phyloP scores from a whole-genome alignment of 2,888 invertebrate species.

The Blastobasis lacticolella region DNA sequence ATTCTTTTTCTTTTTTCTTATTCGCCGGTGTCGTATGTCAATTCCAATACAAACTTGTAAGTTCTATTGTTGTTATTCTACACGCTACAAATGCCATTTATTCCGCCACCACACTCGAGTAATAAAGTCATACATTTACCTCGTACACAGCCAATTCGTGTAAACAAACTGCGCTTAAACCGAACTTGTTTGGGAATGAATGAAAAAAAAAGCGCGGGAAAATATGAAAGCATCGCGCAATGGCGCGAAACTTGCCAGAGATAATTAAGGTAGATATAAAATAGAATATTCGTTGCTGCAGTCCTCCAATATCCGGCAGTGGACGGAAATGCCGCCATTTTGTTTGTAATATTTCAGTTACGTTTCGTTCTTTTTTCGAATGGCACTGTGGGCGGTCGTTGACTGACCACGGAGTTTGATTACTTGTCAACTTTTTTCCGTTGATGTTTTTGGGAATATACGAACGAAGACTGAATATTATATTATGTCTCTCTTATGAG shows the following conservation, averaged over 20 bases:
- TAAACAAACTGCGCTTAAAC: too few relatives aligned
- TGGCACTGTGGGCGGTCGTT: conserved; percentile 3
- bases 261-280: conserved; percentile 68
- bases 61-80: too few relatives aligned
- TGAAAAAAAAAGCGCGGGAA: conserved; percentile 3
- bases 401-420: conserved; percentile 9
- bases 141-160: too few relatives aligned
- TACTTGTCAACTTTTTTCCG: conserved; percentile 7
- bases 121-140: too few relatives aligned
- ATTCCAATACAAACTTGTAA: too few relatives aligned
- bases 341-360: conserved; percentile 34
- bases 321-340: conserved; percentile 43
- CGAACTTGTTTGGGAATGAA: too few relatives aligned
- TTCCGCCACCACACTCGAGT: too few relatives aligned
- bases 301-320: conserved; percentile 50
- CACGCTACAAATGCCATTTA: too few relatives aligned
- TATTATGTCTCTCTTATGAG: neutral
- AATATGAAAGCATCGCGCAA: conserved; percentile 27
- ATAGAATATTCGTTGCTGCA: conserved; percentile 57
- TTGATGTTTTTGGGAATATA: neutral
- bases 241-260: conserved; percentile 45
- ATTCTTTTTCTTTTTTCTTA: conserved; percentile 4
- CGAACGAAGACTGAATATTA: neutral
- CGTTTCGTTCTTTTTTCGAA: conserved; percentile 20
- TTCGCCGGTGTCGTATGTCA: too few relatives aligned